Evolutionary conservation across 1,140 invertebrate species (phyloP).

Genomic region (Brachionus sp.): DNA sequence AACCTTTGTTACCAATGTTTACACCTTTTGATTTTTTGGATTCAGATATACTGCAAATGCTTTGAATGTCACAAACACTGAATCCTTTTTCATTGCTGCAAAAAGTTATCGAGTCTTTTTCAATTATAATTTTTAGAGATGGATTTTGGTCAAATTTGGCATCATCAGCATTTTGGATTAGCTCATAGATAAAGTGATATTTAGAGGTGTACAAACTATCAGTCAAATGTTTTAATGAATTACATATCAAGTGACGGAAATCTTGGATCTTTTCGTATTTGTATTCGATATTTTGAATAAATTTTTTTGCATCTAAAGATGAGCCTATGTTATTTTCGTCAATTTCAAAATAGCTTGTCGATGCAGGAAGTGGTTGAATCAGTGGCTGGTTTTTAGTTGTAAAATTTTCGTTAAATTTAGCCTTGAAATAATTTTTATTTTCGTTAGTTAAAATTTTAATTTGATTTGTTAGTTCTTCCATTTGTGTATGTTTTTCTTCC

Average conservation of each 20-base stretch:
- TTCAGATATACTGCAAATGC: not conserved
- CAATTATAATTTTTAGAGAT: not conserved
- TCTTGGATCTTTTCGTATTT: not conserved
- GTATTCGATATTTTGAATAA: not conserved
- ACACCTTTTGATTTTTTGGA: not conserved
- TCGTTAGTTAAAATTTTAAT: not conserved
- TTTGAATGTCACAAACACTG: not conserved
- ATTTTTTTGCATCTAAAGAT: not conserved
- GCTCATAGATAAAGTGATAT: not conserved
- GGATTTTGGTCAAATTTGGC: not conserved
- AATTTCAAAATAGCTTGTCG: not conserved
- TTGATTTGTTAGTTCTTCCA: not conserved
- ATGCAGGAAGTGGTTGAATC: too few species aligned
- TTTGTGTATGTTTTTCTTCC: not conserved
- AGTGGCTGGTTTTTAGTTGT: not conserved
- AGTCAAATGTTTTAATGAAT: not conserved
- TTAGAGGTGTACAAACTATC: not conserved
- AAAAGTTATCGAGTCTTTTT: not conserved
- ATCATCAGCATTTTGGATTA: not conserved
- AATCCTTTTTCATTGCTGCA: conserved; percentile 14
- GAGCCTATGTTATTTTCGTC: not conserved
- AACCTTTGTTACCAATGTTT: not conserved
- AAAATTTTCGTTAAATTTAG: not conserved
- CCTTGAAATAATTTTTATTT: not conserved
- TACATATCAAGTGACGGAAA: not conserved